phyloP scores from a whole-genome alignment of 2,888 invertebrate species.

The Pristionchus entomophagus region DNA sequence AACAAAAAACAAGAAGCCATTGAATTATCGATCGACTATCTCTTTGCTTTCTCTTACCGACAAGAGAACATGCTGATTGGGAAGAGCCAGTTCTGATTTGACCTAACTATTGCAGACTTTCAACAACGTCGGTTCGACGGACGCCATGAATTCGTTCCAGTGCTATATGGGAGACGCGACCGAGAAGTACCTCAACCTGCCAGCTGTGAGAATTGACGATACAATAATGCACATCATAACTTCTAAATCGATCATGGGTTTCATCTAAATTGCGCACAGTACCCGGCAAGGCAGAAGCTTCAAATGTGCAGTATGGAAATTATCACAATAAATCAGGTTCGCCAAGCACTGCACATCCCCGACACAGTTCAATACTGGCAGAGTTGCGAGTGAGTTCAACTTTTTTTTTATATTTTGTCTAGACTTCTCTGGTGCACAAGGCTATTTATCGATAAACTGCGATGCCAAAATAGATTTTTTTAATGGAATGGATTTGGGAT shows the following conservation, averaged over 20 bases:
- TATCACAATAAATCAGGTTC: conserved; percentile 41
- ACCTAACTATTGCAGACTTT: conserved; percentile 51
- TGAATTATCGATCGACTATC: too few relatives aligned
- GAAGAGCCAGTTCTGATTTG: too few relatives aligned
- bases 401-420: too few relatives aligned
- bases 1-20: too few relatives aligned
- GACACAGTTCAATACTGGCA: conserved; percentile 53
- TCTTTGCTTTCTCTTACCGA: too few relatives aligned
- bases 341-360: conserved; percentile 64
- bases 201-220: conserved; percentile 41
- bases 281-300: too few relatives aligned
- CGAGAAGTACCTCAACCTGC: conserved; percentile 59
- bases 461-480: background rate
- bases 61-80: too few relatives aligned
- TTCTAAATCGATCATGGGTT: too few relatives aligned
- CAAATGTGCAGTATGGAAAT: background rate
- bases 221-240: background rate
- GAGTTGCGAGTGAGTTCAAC: conserved; percentile 58
- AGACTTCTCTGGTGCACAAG: too few relatives aligned
- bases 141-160: conserved; percentile 59
- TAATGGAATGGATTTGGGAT: background rate
- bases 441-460: background rate
- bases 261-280: too few relatives aligned
- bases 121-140: conserved; percentile 61
- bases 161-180: conserved; percentile 61